Conservation (phyloP, 2,113 vertebrate genomes). For the Ciconia boyciana region DNA sequence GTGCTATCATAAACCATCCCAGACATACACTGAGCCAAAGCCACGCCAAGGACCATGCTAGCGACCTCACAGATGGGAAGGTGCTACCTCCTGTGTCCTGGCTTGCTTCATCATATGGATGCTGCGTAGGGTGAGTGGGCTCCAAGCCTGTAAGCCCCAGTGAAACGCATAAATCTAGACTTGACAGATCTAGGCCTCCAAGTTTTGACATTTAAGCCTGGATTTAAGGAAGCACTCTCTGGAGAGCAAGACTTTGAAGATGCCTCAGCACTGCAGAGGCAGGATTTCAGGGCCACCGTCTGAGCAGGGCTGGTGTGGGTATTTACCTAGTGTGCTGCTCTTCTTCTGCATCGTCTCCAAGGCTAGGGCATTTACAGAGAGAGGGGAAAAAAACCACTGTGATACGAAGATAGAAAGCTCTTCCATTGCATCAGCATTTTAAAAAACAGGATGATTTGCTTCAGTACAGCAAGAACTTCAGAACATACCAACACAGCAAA, state of each 20-base stretch:
- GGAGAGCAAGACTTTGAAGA: rapidly evolving
- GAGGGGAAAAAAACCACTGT: not conserved
- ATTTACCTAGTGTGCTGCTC: constrained; percentile 64
- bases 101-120: not conserved
- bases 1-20: not conserved
- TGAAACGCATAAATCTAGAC: not conserved
- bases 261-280: too few relatives aligned
- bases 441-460: not conserved
- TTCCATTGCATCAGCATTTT: rapidly evolving
- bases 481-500: not conserved
- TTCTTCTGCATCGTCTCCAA: constrained; percentile 57
- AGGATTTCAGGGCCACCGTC: not conserved
- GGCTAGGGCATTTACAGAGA: constrained; percentile 23
- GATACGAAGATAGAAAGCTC: not conserved
- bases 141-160: rapidly evolving
- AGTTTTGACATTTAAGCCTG: rapidly evolving
- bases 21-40: not conserved
- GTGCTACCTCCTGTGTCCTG: not conserved
- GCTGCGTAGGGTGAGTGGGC: not conserved
- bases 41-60: not conserved
- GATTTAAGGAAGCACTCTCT: not conserved
- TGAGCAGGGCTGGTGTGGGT: not conserved
- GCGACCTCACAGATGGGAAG: rapidly evolving
- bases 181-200: not conserved
- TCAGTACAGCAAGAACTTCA: not conserved